Evolutionary conservation across 2,113 vertebrate species (phyloP).

Genomic region (Scalopus aquaticus): DNA sequence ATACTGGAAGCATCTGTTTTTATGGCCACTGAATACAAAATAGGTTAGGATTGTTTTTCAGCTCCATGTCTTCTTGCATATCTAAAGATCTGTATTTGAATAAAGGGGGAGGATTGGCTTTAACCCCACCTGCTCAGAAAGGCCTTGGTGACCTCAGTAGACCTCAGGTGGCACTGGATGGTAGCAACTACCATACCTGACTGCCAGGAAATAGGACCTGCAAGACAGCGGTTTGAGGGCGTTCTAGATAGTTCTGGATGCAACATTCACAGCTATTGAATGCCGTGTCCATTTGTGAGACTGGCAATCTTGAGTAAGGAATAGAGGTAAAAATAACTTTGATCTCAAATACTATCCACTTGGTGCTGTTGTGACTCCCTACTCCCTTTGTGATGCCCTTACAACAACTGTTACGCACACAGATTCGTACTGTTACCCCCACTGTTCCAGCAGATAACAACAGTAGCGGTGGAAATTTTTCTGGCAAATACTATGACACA

Average conservation of each 20-base stretch:
- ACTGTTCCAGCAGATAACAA: constrained; percentile 30
- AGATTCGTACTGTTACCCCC: not conserved
- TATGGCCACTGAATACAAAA: constrained; percentile 1
- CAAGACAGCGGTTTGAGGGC: not conserved
- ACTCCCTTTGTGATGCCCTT: not conserved
- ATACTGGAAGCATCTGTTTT: not conserved
- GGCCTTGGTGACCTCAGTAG: not conserved
- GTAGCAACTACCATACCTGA: not conserved
- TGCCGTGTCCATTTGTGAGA: not conserved
- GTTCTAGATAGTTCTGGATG: not conserved
- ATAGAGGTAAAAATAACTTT: constrained; percentile 7
- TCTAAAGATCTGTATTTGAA: not conserved
- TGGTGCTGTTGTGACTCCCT: not conserved
- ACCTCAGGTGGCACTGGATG: not conserved
- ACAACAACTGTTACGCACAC: not conserved
- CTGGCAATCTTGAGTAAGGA: not conserved
- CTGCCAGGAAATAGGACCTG: not conserved
- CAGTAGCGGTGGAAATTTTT: not conserved
- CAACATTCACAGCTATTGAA: not conserved
- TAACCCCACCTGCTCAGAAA: not conserved
- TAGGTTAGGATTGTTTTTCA: constrained; percentile 25
- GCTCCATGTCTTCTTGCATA: not conserved
- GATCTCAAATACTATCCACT: constrained; percentile 27
- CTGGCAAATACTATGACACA: not conserved
- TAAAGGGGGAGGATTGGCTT: not conserved